phyloP scores from a whole-genome alignment of 2,113 vertebrate species.

The Clupea harengus region DNA sequence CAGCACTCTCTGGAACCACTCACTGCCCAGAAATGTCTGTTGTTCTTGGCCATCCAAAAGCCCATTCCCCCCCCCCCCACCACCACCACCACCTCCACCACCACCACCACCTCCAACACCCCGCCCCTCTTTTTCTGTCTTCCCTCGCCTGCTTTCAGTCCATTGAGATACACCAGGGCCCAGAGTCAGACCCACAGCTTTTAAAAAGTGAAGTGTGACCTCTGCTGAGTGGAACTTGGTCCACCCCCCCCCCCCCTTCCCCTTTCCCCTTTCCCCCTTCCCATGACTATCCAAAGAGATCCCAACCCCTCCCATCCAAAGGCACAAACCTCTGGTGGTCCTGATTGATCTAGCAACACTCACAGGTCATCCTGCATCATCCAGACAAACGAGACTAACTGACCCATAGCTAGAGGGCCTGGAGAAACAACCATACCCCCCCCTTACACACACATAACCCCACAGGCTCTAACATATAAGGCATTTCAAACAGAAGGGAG shows the following conservation, averaged over 20 bases:
- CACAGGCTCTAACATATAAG: conserved; percentile 18
- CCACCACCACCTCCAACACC: background rate
- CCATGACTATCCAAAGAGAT: background rate
- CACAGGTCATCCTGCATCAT: conserved; percentile 15
- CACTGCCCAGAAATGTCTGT: background rate
- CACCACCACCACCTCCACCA: background rate
- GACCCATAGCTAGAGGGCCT: conserved; percentile 11
- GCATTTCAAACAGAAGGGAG: background rate
- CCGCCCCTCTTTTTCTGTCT: background rate
- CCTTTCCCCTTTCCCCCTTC: background rate
- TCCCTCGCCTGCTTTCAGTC: background rate
- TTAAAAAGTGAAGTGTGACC: background rate
- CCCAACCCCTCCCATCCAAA: background rate
- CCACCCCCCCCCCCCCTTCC: background rate
- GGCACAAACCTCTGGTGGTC: conserved; percentile 7
- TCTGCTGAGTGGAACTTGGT: conserved; percentile 22
- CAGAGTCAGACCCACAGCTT: background rate
- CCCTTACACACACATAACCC: background rate
- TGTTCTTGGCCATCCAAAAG: background rate
- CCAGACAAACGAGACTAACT: background rate
- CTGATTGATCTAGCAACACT: conserved; percentile 13
- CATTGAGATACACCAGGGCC: background rate
- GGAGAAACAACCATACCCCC: background rate
- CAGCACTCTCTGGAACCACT: background rate
- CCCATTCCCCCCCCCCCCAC: background rate